Evolutionary conservation across 2,888 invertebrate species (phyloP).

Genomic region (Agonum fuliginosum): DNA sequence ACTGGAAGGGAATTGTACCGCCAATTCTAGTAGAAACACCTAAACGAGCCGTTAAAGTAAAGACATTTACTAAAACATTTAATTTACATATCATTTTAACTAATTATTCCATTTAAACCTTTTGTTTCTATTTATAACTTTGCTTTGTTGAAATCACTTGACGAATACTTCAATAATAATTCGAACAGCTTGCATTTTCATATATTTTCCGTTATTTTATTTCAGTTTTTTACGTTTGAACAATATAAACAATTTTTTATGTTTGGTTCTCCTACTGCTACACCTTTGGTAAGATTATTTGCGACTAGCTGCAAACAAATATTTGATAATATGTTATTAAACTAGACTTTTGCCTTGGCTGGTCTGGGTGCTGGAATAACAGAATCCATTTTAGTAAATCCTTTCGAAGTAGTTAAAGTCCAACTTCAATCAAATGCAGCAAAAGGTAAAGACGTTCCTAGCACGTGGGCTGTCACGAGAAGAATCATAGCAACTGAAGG

Average conservation of each 20-base stretch:
- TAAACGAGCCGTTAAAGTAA: conserved; percentile 91
- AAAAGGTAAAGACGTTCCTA: conserved; percentile 79
- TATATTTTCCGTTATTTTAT: conserved; percentile 60
- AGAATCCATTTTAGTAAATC: conserved; percentile 94
- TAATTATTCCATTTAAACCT: conserved; percentile 52
- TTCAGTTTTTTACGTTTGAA: conserved; percentile 92
- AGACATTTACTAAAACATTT: conserved; percentile 36
- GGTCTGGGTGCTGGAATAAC: conserved; percentile 92
- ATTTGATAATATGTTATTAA: no score
- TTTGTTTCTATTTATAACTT: conserved; percentile 48
- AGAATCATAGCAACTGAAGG: conserved; percentile 86
- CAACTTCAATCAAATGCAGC: conserved; percentile 85
- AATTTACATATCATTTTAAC: conserved; percentile 37
- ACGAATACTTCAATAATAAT: conserved; percentile 5
- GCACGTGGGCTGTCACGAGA: conserved; percentile 87
- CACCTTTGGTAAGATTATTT: conserved; percentile 80
- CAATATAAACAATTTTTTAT: conserved; percentile 91
- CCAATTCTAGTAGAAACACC: conserved; percentile 96
- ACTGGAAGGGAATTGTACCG: conserved; percentile 95
- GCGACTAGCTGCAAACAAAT: no score
- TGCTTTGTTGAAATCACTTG: conserved; percentile 32
- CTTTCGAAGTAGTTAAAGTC: conserved; percentile 98
- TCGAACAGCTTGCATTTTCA: neutral
- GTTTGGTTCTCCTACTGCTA: conserved; percentile 84
- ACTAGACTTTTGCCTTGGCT: conserved; percentile 91